Percentiles rank a stretch among this genome's conserved stretches.
Evolutionary conservation across 2,888 invertebrate genomes (phyloP).

Genomic region (Carterocephalus palaemon): DNA sequence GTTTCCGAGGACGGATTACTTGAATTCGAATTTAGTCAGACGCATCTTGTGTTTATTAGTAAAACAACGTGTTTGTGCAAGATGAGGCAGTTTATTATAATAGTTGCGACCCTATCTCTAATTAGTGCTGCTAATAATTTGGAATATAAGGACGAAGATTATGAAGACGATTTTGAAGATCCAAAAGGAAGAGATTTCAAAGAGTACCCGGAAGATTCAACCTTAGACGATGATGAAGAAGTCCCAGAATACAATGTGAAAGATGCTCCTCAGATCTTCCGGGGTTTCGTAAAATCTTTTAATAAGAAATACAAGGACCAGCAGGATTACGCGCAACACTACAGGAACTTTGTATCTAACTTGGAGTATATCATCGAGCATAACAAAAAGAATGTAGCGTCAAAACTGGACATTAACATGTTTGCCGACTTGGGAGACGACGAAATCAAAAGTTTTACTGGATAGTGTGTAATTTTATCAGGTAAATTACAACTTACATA

Average conservation of each 20-base stretch:
- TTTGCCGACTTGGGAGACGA: conserved; percentile 48
- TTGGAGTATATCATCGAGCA: conserved; percentile 51
- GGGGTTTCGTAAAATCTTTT: conserved; percentile 45
- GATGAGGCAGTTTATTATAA: conserved; percentile 31
- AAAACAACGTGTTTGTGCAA: conserved; percentile 13
- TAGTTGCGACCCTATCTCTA: conserved; percentile 21
- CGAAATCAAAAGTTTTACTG: conserved; percentile 32
- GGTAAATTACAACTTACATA: conserved; percentile 10
- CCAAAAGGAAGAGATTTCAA: conserved; percentile 18
- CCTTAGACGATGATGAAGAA: conserved; percentile 26
- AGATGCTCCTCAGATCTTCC: conserved; percentile 48
- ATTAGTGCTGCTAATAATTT: conserved; percentile 22
- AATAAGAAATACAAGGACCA: conserved; percentile 47
- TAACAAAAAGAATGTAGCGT: conserved; percentile 40
- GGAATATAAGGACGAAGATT: conserved; percentile 27
- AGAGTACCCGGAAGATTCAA: conserved; percentile 16
- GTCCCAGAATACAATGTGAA: conserved; percentile 48
- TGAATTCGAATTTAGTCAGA: conserved; percentile 25
- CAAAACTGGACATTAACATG: conserved; percentile 47
- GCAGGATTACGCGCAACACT: conserved; percentile 44
- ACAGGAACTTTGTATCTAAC: conserved; percentile 44
- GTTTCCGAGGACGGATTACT: conserved; percentile 28
- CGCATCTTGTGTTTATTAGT: conserved; percentile 25
- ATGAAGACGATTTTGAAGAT: conserved; percentile 24
- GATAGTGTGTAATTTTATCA: conserved; percentile 8